Conservation (phyloP, 37 sponge, comb jelly and placozoan genomes). For the Lycopodina hypogea region DNA sequence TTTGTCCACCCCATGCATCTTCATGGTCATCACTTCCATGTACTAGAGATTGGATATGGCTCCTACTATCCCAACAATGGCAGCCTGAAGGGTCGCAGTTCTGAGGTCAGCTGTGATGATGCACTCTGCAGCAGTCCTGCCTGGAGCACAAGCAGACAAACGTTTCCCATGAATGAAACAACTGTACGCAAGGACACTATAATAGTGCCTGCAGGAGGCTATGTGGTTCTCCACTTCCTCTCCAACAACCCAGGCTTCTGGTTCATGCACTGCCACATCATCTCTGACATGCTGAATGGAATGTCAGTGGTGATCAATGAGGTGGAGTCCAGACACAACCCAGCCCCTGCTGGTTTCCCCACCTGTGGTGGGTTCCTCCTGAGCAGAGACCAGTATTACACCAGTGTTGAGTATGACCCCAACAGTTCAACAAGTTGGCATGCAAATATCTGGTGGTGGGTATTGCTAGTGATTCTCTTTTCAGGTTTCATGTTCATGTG, state of each 20-base stretch:
- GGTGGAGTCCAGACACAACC: conserved; percentile 10
- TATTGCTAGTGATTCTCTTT: too few relatives aligned
- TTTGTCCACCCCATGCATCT: conserved; percentile 69
- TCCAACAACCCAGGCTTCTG: conserved; percentile 89
- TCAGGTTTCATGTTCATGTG: too few relatives aligned
- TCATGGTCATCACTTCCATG: conserved; percentile 73
- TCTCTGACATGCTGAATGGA: conserved; percentile 68
- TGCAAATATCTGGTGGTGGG: too few relatives aligned
- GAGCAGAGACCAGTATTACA: conserved; percentile 4
- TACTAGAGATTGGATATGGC: conserved; percentile 64
- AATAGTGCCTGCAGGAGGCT: conserved; percentile 83
- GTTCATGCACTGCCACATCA: conserved; percentile 92
- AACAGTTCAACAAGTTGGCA: too few relatives aligned
- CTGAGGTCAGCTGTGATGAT: conserved; percentile 47
- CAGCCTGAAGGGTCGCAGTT: not conserved
- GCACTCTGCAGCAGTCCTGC: conserved; percentile 11
- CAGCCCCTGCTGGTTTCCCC: conserved; percentile 30
- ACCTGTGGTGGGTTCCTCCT: conserved; percentile 25
- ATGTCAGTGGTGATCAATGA: conserved; percentile 81
- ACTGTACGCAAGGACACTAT: conserved; percentile 80
- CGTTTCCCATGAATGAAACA: conserved; percentile 1
- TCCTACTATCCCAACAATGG: conserved; percentile 23
- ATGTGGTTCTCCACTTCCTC: conserved; percentile 69
- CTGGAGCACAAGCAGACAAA: not conserved
- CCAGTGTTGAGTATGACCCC: conserved; percentile 7